Conservation (phyloP, 2,888 invertebrate species). For the Lordiphosa fenestrarum region DNA sequence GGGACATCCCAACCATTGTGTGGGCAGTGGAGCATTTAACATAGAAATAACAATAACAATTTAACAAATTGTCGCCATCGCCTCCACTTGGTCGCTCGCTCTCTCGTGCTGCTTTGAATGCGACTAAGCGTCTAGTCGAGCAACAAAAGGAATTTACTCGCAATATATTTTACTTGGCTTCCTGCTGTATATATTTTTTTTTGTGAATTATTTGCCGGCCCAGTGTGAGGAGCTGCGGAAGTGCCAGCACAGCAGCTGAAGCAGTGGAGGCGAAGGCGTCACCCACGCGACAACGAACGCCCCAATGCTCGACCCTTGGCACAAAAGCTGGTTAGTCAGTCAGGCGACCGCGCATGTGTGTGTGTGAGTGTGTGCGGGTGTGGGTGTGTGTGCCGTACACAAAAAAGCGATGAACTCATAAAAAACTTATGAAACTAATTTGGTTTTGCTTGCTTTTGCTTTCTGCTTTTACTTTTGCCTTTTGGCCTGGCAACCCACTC, state of each 20-base stretch:
- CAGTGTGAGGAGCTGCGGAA: conserved; percentile 26
- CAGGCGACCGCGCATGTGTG: conserved; percentile 25
- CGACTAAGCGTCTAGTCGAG: conserved; percentile 57
- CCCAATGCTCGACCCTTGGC: conserved; percentile 68
- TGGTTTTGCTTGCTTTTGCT: conserved; percentile 69
- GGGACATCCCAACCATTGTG: conserved; percentile 45
- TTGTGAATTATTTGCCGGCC: conserved; percentile 64
- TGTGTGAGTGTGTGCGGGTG: conserved; percentile 27
- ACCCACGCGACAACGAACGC: conserved; percentile 59
- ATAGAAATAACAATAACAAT: conserved; percentile 76
- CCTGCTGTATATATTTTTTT: conserved; percentile 49
- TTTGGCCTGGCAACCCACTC: conserved; percentile 54
- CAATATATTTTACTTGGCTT: conserved; percentile 67
- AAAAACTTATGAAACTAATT: conserved; percentile 75
- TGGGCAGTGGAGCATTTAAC: conserved; percentile 71
- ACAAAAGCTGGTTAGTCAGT: conserved; percentile 68
- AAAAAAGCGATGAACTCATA: conserved; percentile 76
- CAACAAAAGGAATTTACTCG: conserved; percentile 68
- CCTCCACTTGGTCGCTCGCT: conserved; percentile 20
- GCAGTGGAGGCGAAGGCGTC: conserved; percentile 37
- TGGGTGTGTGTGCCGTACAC: conserved; percentile 32
- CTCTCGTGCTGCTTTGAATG: conserved; percentile 11
- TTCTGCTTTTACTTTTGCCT: conserved; percentile 64
- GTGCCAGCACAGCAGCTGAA: conserved; percentile 43
- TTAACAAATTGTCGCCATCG: conserved; percentile 72